Base-by-base conservation (phyloP, 1,140 invertebrate species). In the Bradynema listronoti region DNA sequence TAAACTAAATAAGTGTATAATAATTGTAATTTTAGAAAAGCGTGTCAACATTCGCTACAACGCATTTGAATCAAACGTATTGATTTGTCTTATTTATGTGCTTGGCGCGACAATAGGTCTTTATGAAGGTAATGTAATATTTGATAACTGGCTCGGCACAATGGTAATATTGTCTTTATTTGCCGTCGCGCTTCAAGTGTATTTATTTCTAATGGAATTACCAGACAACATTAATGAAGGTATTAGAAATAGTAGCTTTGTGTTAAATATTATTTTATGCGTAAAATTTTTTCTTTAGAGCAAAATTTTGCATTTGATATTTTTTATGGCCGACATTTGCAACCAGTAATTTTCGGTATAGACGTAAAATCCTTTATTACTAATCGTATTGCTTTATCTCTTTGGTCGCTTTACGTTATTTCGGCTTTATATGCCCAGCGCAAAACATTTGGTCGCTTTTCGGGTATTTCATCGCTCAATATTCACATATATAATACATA, bases 301-400 rank as follows among this genome's bases (percentile, higher is more conserved):
- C 43, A 56, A n/a, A 30, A 33, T 16, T n/a, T 70, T 16, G 34
- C 70, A n/a, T 51, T 39, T 22, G 56, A 66, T 5, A 33, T 69
- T 32, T 69, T 60, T 45, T 69, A 52, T 29, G 66, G 66, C 19
- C 29, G 32, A 55, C 59, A 70, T 22, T 52, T 61, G 9, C 68
- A 71, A 30, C 66, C 66, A 3, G 25, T 49, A 6, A n/a, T 69
- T 24, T 41, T 69, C 24, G 66, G 52, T 39, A 58, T 69, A 42
- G 66, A 70, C 49, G 16, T 69, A 7, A 69, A 69, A 52, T 27
- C 50, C 16, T 70, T 69, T 36, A n/a, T 69, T n/a, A 69, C 66
- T 9, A 51, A 52, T 32, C 56, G 66, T 6, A 33, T 69, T 41
- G 36, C 41, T 27, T 55, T 59, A 16, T 34, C 66, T n/a, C 34